phyloP scores from a whole-genome alignment of 2,113 vertebrate genomes.

The Ardeotis arabs region DNA sequence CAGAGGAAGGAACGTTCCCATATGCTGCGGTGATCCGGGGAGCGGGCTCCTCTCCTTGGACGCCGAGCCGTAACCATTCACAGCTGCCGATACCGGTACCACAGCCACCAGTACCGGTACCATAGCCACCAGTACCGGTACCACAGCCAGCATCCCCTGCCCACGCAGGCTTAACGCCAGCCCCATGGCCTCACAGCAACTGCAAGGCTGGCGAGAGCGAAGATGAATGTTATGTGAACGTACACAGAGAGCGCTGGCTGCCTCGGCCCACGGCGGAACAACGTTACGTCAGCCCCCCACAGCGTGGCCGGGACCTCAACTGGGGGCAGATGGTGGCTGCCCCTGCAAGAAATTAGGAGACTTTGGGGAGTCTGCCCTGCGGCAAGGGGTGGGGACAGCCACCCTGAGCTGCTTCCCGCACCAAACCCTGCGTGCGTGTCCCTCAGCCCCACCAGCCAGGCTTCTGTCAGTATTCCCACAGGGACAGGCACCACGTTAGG shows the following conservation, averaged over 20 bases:
- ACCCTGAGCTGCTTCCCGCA: neutral
- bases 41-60: fast-evolving
- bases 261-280: neutral
- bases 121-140: neutral
- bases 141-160: neutral
- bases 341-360: neutral
- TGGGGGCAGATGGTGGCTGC: neutral
- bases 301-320: neutral
- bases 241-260: neutral
- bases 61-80: neutral
- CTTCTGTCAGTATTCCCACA: neutral
- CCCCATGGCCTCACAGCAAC: neutral
- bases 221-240: neutral
- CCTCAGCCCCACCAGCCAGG: fast-evolving
- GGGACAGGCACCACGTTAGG: neutral
- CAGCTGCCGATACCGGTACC: neutral
- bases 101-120: neutral
- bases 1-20: fast-evolving
- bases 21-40: fast-evolving
- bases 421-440: neutral
- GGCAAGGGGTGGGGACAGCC: neutral
- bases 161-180: neutral
- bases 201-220: neutral
- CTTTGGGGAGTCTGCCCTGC: neutral
- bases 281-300: neutral